Percentiles rank a stretch among this genome's conserved stretches.
phyloP scores from a whole-genome alignment of 2,888 invertebrate genomes.

The Baccha elongata region DNA sequence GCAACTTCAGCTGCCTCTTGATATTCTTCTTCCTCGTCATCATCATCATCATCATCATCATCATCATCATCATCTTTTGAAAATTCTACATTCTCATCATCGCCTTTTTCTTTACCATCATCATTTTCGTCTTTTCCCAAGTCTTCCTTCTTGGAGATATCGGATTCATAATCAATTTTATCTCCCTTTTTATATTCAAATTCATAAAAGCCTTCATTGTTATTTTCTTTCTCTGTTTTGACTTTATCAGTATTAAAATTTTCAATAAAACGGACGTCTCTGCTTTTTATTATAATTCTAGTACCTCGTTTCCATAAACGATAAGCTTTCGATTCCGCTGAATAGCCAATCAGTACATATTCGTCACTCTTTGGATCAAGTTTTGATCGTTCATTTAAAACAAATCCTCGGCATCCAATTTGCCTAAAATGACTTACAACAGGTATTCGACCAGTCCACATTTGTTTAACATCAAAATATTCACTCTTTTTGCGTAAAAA shows the following conservation, averaged over 20 bases:
- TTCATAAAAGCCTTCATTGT: no score
- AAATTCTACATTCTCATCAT: neutral
- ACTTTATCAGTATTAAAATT: neutral
- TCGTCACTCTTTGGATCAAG: constrained; percentile 15
- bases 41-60: neutral
- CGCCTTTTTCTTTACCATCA: no score
- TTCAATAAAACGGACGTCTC: constrained; percentile 8
- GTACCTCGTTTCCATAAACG: constrained; percentile 19
- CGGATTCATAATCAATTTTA: no score
- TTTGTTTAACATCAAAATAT: neutral
- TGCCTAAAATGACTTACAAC: constrained; percentile 19
- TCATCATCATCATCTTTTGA: neutral
- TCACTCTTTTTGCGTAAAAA: neutral
- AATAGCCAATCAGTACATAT: constrained; percentile 19
- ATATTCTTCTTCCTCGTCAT: no score
- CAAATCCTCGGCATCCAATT: constrained; percentile 45
- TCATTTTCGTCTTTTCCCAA: no score
- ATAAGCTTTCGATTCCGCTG: constrained; percentile 17
- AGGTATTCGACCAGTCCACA: constrained; percentile 1
- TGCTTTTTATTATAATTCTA: constrained; percentile 13
- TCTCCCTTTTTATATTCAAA: no score
- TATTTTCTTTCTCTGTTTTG: neutral
- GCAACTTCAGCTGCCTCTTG: neutral
- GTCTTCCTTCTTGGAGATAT: no score
- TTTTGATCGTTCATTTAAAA: constrained; percentile 32